Percentiles rank a stretch among this genome's conserved stretches.
These are phyloP conservation scores for Mactromeris polynyma DNA, from an alignment of 2,888 invertebrate genomes.

Conservation along the genomic window DNA sequence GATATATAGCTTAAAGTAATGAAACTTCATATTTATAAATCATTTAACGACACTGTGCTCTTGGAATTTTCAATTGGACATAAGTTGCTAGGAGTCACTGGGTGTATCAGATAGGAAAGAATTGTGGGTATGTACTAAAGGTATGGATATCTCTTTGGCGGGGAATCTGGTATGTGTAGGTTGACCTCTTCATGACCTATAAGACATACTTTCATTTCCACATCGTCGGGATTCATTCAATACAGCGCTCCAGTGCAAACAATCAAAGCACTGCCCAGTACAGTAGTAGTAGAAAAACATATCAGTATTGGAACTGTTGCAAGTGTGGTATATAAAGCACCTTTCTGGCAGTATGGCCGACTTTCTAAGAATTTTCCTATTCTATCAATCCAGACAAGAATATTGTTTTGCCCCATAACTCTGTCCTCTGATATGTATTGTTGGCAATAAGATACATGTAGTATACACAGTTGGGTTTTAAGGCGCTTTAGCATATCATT, in stretches of 20 bases:
- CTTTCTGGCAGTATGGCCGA: conserved; percentile 96
- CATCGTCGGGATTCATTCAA: conserved; percentile 74
- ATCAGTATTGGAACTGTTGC: conserved; percentile 77
- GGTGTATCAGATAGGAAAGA: background rate
- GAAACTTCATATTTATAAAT: too few relatives aligned
- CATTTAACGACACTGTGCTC: too few relatives aligned
- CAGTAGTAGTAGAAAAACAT: conserved; percentile 79
- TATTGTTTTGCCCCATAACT: too few relatives aligned
- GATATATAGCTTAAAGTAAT: too few relatives aligned
- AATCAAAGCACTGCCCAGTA: conserved; percentile 81
- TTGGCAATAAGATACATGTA: too few relatives aligned
- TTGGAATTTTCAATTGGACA: too few relatives aligned
- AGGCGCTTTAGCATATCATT: too few relatives aligned
- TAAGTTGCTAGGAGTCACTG: background rate
- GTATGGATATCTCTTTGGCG: conserved; percentile 45
- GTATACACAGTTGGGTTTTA: too few relatives aligned
- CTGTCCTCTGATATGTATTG: too few relatives aligned
- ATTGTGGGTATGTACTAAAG: background rate
- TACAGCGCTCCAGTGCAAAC: conserved; percentile 79
- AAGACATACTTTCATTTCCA: conserved; percentile 75
- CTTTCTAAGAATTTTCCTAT: conserved; percentile 93
- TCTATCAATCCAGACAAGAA: conserved; percentile 96
- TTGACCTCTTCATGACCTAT: conserved; percentile 74
- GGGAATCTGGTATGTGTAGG: conserved; percentile 73
- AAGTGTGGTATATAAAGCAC: conserved; percentile 91